phyloP scores from a whole-genome alignment of 2,888 invertebrate species.

The Tachystola acroxantha region DNA sequence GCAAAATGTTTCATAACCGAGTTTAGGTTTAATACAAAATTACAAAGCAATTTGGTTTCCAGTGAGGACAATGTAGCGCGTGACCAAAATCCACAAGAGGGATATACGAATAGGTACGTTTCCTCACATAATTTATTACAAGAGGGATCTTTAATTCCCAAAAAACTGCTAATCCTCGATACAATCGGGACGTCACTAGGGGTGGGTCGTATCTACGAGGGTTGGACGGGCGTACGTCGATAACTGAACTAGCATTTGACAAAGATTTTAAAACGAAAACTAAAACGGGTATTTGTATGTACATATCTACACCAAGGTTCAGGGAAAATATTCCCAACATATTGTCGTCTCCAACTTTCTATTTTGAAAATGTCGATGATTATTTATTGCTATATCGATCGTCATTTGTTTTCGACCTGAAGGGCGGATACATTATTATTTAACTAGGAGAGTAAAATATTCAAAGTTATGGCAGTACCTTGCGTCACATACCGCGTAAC shows the following conservation, averaged over 20 bases:
- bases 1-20: too few species aligned
- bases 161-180: constrained; percentile 31
- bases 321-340: too few species aligned
- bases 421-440: constrained; percentile 8
- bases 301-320: too few species aligned
- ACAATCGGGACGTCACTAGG: constrained; percentile 18
- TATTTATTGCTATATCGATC: too few species aligned
- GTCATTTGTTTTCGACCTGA: too few species aligned
- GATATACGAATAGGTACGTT: neutral
- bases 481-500: constrained; percentile 22
- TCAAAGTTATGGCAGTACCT: constrained; percentile 1
- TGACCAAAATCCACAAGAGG: constrained; percentile 5
- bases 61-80: constrained; percentile 3
- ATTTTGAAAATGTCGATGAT: too few species aligned
- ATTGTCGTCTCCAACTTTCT: too few species aligned
- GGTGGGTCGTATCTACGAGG: constrained; percentile 16
- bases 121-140: constrained; percentile 8
- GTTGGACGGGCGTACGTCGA: constrained; percentile 27
- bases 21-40: too few species aligned
- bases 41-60: constrained; percentile 1
- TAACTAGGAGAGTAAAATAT: neutral
- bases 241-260: constrained; percentile 37
- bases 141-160: constrained; percentile 15
- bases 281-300: too few species aligned
- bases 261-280: constrained; percentile 23